These are phyloP conservation scores for Physella acuta DNA, from an alignment of 1,140 invertebrate species.

Conservation along the genomic window DNA sequence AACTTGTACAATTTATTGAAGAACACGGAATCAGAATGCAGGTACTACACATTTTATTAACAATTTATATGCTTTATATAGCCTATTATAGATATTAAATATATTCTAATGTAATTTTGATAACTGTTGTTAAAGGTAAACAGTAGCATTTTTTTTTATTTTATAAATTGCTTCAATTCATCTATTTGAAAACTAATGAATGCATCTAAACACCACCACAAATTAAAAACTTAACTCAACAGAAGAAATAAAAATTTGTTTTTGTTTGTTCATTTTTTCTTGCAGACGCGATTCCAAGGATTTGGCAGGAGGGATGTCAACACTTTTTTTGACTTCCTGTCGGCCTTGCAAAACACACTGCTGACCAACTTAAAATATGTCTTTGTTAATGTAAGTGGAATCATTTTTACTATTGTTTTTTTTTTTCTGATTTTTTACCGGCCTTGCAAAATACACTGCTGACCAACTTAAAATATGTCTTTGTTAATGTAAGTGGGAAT, in stretches of 20 bases:
- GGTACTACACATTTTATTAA: too few species aligned
- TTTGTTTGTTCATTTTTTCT: not conserved
- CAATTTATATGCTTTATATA: too few species aligned
- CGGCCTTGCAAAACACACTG: constrained; percentile 40
- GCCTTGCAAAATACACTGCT: constrained; percentile 41
- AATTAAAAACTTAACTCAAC: too few species aligned
- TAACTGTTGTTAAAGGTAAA: too few species aligned
- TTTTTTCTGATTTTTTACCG: constrained; percentile 39
- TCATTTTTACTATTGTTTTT: too few species aligned
- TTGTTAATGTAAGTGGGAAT: constrained; percentile 44
- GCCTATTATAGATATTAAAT: too few species aligned
- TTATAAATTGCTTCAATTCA: too few species aligned
- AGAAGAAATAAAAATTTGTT: not conserved
- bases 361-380: constrained; percentile 46
- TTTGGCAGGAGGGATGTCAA: constrained; percentile 44
- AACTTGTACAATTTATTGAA: not conserved
- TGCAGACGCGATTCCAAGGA: constrained; percentile 46
- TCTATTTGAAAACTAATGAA: too few species aligned
- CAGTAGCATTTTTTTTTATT: too few species aligned
- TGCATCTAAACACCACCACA: too few species aligned
- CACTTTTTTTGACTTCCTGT: constrained; percentile 40
- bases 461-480: constrained; percentile 45
- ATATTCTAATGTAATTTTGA: too few species aligned
- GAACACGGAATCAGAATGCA: not conserved
- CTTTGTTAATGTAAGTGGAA: constrained; percentile 42